Evolutionary conservation across 1,140 invertebrate species (phyloP).

Genomic region (Drosophila mayri): DNA sequence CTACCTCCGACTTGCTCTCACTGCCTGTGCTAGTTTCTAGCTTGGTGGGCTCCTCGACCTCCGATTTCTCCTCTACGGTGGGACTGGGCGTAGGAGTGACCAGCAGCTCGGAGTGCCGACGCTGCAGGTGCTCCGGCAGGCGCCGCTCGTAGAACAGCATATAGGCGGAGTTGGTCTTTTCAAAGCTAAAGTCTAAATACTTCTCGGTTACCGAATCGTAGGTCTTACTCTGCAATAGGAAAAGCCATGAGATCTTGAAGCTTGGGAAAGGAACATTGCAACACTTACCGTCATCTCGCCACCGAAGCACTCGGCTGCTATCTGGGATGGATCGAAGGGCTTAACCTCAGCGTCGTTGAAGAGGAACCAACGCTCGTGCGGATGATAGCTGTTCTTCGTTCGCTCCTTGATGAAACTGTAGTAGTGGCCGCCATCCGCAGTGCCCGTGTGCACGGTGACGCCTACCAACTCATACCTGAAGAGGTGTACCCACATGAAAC

Average conservation of each 20-base stretch:
- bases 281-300: slow-evolving; percentile 95
- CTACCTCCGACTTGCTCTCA: slow-evolving; percentile 18
- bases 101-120: slow-evolving; percentile 71
- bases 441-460: slow-evolving; percentile 98
- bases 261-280: not conserved
- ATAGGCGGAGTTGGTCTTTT: slow-evolving; percentile 98
- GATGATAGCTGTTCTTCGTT: slow-evolving; percentile 85
- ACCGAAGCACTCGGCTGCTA: slow-evolving; percentile 97
- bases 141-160: slow-evolving; percentile 97
- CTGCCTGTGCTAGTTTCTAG: slow-evolving; percentile 17
- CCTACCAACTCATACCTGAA: slow-evolving; percentile 97
- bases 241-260: not conserved
- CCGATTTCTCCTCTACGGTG: slow-evolving; percentile 59
- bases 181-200: slow-evolving; percentile 98
- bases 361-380: slow-evolving; percentile 94
- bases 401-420: slow-evolving; percentile 97
- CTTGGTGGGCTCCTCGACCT: slow-evolving; percentile 42
- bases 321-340: slow-evolving; percentile 96
- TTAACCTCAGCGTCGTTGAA: slow-evolving; percentile 99
- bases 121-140: slow-evolving; percentile 75
- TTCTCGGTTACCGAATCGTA: slow-evolving; percentile 98
- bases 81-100: slow-evolving; percentile 73
- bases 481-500: slow-evolving; percentile 23
- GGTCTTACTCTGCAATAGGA: slow-evolving; percentile 92
- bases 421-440: slow-evolving; percentile 98